Evolutionary conservation across 1,140 invertebrate genomes (phyloP).

Genomic region (Manduca sexta): DNA sequence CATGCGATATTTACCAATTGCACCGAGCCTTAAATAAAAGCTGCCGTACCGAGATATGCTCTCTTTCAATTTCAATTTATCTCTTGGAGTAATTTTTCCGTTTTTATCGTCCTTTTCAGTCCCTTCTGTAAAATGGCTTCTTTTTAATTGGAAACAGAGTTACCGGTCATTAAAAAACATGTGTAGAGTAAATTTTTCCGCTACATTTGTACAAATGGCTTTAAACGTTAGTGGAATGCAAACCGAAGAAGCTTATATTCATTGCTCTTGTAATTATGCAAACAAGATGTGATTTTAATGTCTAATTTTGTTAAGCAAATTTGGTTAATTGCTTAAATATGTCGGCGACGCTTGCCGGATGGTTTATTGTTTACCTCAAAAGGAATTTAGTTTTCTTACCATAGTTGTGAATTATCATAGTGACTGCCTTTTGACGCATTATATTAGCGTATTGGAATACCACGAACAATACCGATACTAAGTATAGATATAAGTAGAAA

Average conservation of each 20-base stretch:
- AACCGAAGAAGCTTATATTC: constrained; percentile 60
- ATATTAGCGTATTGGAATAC: constrained; percentile 84
- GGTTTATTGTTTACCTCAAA: constrained; percentile 16
- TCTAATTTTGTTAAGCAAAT: constrained; percentile 67
- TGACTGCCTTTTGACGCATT: constrained; percentile 60
- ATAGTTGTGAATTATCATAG: constrained; percentile 50
- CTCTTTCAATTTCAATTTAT: constrained; percentile 61
- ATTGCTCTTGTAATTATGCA: constrained; percentile 62
- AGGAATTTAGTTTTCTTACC: constrained; percentile 38
- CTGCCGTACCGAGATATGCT: constrained; percentile 76
- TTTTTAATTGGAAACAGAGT: neutral
- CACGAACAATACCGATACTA: constrained; percentile 85
- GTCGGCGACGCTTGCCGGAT: constrained; percentile 26
- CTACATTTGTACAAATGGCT: constrained; percentile 50
- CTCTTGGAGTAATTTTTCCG: constrained; percentile 40
- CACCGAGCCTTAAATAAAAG: constrained; percentile 88
- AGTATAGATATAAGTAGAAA: constrained; percentile 89
- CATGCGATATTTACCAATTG: constrained; percentile 74
- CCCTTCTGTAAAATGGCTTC: constrained; percentile 31
- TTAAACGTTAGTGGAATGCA: constrained; percentile 53
- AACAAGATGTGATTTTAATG: constrained; percentile 71
- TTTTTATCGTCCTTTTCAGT: constrained; percentile 51
- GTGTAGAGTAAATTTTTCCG: constrained; percentile 22
- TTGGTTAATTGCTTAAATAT: constrained; percentile 52
- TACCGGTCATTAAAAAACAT: constrained; percentile 19